These are phyloP conservation scores for Bembecia ichneumoniformis DNA, from an alignment of 2,888 invertebrate genomes.

Conservation along the genomic window DNA sequence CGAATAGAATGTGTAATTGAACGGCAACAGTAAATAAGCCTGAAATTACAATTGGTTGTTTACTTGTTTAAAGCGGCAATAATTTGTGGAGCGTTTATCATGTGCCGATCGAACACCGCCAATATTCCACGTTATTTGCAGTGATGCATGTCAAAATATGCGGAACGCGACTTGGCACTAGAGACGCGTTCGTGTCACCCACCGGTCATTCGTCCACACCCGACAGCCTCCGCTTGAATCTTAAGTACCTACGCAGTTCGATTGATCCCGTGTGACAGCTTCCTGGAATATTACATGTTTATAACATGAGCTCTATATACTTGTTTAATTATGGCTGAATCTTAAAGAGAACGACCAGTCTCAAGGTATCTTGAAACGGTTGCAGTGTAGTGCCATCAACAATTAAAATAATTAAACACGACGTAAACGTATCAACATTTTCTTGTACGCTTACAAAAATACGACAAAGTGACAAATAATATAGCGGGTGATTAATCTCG, in stretches of 20 bases:
- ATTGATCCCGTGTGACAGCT: background rate
- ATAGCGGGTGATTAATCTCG: constrained; percentile 25
- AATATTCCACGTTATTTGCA: constrained; percentile 25
- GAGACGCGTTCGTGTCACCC: constrained; percentile 6
- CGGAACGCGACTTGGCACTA: constrained; percentile 29
- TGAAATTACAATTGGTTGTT: constrained; percentile 16
- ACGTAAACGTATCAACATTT: no score
- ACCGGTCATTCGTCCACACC: background rate
- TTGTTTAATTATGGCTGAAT: no score
- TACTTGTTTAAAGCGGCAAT: constrained; percentile 12
- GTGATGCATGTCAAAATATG: constrained; percentile 24
- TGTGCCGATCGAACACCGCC: constrained; percentile 13
- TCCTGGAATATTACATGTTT: background rate
- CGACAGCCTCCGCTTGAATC: background rate
- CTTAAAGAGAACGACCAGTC: no score
- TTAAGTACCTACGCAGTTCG: background rate
- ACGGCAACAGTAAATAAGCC: constrained; percentile 2
- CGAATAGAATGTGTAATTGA: no score
- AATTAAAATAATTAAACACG: no score
- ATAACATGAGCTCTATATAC: no score
- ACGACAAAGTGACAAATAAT: constrained; percentile 14
- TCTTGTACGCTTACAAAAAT: no score
- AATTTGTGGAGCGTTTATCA: constrained; percentile 12
- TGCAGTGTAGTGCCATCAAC: no score
- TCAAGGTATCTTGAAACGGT: no score